Evolutionary conservation across 1,140 invertebrate species (phyloP).

Genomic region (Cydia amplana): DNA sequence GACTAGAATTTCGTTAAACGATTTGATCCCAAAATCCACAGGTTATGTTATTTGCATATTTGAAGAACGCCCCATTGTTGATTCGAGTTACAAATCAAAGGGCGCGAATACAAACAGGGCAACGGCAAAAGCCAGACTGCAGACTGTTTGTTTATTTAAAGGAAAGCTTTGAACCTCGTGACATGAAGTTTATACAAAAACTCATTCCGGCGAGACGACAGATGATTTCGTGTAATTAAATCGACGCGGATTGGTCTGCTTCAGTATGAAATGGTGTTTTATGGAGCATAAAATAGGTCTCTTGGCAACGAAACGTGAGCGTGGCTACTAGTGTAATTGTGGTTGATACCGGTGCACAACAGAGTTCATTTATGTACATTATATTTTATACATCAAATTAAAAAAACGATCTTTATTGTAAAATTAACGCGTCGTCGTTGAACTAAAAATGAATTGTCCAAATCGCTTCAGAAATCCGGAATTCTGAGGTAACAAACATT

Average conservation of each 20-base stretch:
- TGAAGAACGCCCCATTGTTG: slow-evolving; percentile 31
- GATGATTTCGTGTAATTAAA: slow-evolving; percentile 27
- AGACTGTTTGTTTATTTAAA: slow-evolving; percentile 32
- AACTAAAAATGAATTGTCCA: no score
- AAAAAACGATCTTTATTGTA: no score
- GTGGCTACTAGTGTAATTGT: not conserved
- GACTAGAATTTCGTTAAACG: not conserved
- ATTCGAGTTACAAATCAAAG: slow-evolving; percentile 31
- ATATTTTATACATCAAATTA: no score
- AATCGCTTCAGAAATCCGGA: no score
- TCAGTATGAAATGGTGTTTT: slow-evolving; percentile 20
- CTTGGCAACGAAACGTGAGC: slow-evolving; percentile 11
- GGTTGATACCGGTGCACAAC: not conserved
- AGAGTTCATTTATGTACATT: not conserved
- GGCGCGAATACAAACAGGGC: slow-evolving; percentile 19
- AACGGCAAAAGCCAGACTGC: slow-evolving; percentile 31
- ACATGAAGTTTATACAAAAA: slow-evolving; percentile 30
- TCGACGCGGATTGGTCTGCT: slow-evolving; percentile 15
- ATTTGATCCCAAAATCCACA: not conserved
- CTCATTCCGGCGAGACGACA: slow-evolving; percentile 15
- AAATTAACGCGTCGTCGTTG: no score
- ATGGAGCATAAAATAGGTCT: slow-evolving; percentile 21
- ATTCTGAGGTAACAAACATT: no score
- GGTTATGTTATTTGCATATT: slow-evolving; percentile 31
- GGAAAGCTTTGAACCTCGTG: slow-evolving; percentile 23